Conservation (phyloP, 2,113 vertebrate species). For the Apistogramma diplotaenia region DNA sequence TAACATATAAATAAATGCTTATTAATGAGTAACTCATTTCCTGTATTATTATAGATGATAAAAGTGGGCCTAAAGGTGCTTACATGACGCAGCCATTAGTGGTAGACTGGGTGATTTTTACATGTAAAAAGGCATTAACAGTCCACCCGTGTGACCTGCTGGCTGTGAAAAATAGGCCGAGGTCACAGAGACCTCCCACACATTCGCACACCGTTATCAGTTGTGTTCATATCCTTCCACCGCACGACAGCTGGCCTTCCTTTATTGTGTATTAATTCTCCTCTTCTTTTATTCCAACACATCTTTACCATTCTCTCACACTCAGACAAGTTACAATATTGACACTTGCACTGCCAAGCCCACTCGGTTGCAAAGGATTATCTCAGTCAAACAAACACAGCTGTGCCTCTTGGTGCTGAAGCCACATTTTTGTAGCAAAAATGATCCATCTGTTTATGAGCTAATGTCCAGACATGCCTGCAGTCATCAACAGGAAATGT, state of each 20-base stretch:
- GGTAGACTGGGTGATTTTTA: background rate
- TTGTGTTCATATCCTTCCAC: background rate
- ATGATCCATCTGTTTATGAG: background rate
- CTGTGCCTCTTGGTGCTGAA: background rate
- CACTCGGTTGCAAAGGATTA: background rate
- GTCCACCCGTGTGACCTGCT: conserved; percentile 1
- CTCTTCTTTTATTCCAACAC: background rate
- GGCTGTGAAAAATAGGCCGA: conserved; percentile 47
- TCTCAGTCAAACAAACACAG: conserved; percentile 26
- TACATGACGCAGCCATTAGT: background rate
- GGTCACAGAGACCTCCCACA: conserved; percentile 56
- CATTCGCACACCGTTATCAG: conserved; percentile 18
- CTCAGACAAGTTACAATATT: background rate
- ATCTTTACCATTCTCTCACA: background rate
- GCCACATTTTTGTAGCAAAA: background rate
- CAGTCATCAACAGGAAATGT: background rate
- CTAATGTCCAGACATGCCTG: accelerated
- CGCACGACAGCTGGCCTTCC: background rate
- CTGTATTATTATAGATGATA: background rate
- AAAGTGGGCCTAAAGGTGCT: background rate
- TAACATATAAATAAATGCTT: background rate
- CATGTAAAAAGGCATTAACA: background rate
- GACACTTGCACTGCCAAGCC: background rate
- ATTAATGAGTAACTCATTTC: background rate
- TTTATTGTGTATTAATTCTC: background rate